These are phyloP conservation scores for Parthenolecanium corni DNA, from an alignment of 2,888 invertebrate genomes.

Conservation along the genomic window DNA sequence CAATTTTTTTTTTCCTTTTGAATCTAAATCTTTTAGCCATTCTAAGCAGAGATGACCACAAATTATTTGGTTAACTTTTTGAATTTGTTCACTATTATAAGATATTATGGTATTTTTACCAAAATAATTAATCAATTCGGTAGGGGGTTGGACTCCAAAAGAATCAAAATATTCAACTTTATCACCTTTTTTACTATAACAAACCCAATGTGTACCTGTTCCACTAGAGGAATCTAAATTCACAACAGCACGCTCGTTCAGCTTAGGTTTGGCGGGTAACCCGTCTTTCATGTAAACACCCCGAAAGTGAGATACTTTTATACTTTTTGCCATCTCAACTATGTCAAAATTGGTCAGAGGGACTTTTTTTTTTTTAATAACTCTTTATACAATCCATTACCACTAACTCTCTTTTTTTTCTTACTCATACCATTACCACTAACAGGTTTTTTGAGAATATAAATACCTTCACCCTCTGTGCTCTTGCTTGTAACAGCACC, in stretches of 20 bases:
- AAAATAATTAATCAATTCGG: not conserved
- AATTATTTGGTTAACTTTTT: not conserved
- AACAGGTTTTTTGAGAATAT: not conserved
- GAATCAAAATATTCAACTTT: not conserved
- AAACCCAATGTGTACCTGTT: too few species aligned
- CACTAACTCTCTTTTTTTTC: not conserved
- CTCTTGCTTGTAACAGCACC: not conserved
- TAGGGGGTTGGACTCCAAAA: not conserved
- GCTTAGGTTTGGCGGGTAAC: slow-evolving; percentile 29
- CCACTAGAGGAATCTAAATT: slow-evolving; percentile 34
- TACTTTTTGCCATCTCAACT: too few species aligned
- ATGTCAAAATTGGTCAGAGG: too few species aligned
- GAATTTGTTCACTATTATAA: not conserved
- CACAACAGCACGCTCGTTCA: slow-evolving; percentile 31
- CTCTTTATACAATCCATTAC: too few species aligned
- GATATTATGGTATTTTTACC: not conserved
- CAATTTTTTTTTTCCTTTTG: too few species aligned
- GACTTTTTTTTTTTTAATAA: too few species aligned
- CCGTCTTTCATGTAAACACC: slow-evolving; percentile 32
- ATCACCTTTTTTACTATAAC: slow-evolving; percentile 27
- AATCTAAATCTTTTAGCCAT: too few species aligned
- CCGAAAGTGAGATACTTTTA: too few species aligned
- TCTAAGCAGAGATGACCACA: not conserved
- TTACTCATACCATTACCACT: not conserved
- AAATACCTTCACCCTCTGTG: too few species aligned